Evolutionary conservation across 2,113 vertebrate species (phyloP).

Genomic region (Cyphomyrus plagiostoma): DNA sequence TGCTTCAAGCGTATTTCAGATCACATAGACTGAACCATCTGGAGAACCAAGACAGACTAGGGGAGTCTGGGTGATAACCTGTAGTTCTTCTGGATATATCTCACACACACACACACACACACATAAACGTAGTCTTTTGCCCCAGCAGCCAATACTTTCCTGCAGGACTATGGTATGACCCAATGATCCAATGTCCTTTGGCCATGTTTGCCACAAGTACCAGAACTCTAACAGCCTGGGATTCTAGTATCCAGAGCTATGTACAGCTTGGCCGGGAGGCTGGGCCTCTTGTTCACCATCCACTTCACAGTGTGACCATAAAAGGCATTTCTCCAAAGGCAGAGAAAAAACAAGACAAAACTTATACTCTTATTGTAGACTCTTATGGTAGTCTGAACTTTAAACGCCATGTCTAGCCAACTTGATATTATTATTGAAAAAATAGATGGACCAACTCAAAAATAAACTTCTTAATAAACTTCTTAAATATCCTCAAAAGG

Average conservation of each 20-base stretch:
- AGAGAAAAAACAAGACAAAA: not conserved
- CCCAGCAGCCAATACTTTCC: not conserved
- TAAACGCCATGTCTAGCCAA: no score
- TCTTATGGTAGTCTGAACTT: not conserved
- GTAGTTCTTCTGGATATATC: not conserved
- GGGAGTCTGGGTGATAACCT: not conserved
- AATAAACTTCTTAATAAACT: not conserved
- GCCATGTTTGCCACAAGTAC: not conserved
- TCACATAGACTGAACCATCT: not conserved
- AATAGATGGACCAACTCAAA: not conserved
- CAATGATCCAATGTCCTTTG: not conserved
- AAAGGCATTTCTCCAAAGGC: not conserved
- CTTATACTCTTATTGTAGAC: not conserved
- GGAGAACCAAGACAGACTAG: not conserved
- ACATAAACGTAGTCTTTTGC: not conserved
- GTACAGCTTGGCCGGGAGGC: not conserved
- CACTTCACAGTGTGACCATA: constrained; percentile 13
- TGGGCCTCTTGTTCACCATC: not conserved
- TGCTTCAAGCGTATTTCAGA: not conserved
- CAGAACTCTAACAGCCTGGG: not conserved
- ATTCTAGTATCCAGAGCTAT: not conserved
- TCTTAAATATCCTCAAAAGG: not conserved
- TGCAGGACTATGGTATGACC: not conserved
- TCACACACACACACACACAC: not conserved
- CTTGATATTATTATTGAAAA: not conserved